Percentiles rank a stretch among this genome's conserved stretches.
These are phyloP conservation scores for Discoglossus pictus DNA, from an alignment of 2,797 vertebrate genomes.

Conservation along the genomic window DNA sequence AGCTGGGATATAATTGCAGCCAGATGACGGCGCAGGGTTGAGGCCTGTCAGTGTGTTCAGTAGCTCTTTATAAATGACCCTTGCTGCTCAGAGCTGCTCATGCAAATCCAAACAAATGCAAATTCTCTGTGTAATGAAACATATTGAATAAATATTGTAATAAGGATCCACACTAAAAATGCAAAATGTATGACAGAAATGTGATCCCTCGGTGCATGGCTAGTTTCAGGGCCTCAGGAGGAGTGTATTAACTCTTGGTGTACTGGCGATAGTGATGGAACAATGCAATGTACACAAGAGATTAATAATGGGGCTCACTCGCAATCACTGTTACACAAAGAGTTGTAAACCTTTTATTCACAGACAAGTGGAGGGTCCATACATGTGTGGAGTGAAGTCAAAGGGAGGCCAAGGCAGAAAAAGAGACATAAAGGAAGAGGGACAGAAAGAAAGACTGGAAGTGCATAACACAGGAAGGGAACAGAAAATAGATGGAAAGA, in stretches of 20 bases:
- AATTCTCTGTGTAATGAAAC: constrained; percentile 48
- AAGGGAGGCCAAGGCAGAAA: constrained; percentile 40
- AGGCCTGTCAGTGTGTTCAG: constrained; percentile 35
- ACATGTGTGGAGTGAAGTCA: constrained; percentile 11
- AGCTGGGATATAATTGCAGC: constrained; percentile 1
- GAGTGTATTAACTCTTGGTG: neutral
- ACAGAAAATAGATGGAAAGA: too few species aligned
- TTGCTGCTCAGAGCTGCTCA: constrained; percentile 25
- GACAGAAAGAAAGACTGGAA: constrained; percentile 9
- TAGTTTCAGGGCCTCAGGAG: neutral
- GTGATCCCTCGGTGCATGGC: constrained; percentile 30
- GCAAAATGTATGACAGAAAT: constrained; percentile 46
- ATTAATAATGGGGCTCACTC: too few species aligned
- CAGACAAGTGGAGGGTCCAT: too few species aligned
- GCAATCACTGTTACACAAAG: too few species aligned
- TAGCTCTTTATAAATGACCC: constrained; percentile 42
- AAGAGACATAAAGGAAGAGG: too few species aligned
- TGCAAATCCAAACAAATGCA: constrained; percentile 50
- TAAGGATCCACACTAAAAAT: constrained; percentile 41
- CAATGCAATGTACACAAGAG: neutral
- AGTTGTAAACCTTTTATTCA: too few species aligned
- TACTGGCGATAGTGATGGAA: neutral
- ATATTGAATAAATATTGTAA: constrained; percentile 52
- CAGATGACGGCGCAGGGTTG: constrained; percentile 2
- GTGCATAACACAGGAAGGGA: too few species aligned